These are phyloP conservation scores for Phenganax subtilis DNA, from an alignment of 92 coral and sea anemone genomes.

Conservation along the genomic window DNA sequence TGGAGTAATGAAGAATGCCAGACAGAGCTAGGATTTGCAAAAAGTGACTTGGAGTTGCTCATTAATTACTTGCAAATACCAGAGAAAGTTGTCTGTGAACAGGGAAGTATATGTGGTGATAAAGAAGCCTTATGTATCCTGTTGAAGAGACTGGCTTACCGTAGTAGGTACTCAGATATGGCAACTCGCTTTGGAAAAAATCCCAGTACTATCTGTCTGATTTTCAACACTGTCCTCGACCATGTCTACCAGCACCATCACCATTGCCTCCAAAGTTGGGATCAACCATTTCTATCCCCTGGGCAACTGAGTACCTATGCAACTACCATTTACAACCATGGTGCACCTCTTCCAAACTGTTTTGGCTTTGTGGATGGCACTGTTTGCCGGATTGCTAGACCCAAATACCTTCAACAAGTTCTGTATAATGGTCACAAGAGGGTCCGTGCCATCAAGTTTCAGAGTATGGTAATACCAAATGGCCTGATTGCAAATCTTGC, in stretches of 20 bases:
- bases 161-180: conserved; percentile 36
- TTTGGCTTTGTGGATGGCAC: conserved; percentile 49
- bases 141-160: conserved; percentile 38
- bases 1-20: conserved; percentile 25
- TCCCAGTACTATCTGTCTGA: conserved; percentile 18
- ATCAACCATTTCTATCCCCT: conserved; percentile 35
- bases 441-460: conserved; percentile 29
- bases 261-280: conserved; percentile 11
- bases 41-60: conserved; percentile 4
- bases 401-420: conserved; percentile 10
- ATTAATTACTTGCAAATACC: conserved; percentile 9
- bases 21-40: conserved; percentile 26
- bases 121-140: conserved; percentile 23
- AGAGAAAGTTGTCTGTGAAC: conserved; percentile 14
- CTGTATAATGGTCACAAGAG: conserved; percentile 39
- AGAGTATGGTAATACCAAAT: conserved; percentile 39
- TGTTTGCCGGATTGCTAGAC: conserved; percentile 27
- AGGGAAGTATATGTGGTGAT: conserved; percentile 18
- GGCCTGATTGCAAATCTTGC: conserved; percentile 19
- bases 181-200: conserved; percentile 30
- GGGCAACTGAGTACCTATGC: conserved; percentile 44
- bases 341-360: conserved; percentile 50
- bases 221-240: conserved; percentile 32
- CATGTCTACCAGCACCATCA: conserved; percentile 12
- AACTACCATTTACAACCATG: conserved; percentile 40